These are phyloP conservation scores for Lissocephala sabroskyi DNA, from an alignment of 2,888 invertebrate species.

Conservation along the genomic window DNA sequence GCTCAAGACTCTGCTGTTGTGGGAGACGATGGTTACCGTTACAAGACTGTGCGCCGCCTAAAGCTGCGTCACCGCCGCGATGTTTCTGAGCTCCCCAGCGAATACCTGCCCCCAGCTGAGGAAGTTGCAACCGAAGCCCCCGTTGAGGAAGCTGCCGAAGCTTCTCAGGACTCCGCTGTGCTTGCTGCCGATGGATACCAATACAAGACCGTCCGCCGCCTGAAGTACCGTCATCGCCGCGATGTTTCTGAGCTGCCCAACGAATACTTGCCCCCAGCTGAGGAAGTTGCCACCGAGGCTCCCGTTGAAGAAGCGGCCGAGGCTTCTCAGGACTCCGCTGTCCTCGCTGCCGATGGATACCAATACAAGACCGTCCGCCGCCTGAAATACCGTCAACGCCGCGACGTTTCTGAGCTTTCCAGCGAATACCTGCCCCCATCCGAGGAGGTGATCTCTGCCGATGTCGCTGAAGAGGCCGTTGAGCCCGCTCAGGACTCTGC, in stretches of 20 bases:
- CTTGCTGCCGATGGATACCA: conserved; percentile 9
- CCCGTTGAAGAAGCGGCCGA: conserved; percentile 15
- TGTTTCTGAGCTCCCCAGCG: conserved; percentile 34
- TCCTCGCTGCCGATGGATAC: conserved; percentile 21
- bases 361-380: no score
- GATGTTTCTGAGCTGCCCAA: conserved; percentile 32
- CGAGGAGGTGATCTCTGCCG: conserved; percentile 20
- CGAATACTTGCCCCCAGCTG: conserved; percentile 28
- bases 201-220: conserved; percentile 9
- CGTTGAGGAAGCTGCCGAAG: conserved; percentile 13
- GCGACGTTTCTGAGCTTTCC: conserved; percentile 29
- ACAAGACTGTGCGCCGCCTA: conserved; percentile 45
- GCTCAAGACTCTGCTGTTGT: conserved; percentile 32
- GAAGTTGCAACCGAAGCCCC: conserved; percentile 20
- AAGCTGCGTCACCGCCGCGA: conserved; percentile 48
- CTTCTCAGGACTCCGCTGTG: conserved; percentile 12
- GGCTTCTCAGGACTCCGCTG: conserved; percentile 14
- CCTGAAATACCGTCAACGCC: no score
- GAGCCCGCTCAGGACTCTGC: conserved; percentile 26
- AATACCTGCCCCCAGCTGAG: conserved; percentile 27
- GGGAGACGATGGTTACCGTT: conserved; percentile 37
- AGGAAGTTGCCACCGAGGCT: conserved; percentile 21
- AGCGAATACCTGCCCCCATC: conserved; percentile 28
- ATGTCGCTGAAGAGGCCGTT: conserved; percentile 12
- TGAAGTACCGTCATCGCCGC: conserved; percentile 18